These are phyloP conservation scores for Stratiomys singularior DNA, from an alignment of 2,888 invertebrate genomes.

Conservation along the genomic window DNA sequence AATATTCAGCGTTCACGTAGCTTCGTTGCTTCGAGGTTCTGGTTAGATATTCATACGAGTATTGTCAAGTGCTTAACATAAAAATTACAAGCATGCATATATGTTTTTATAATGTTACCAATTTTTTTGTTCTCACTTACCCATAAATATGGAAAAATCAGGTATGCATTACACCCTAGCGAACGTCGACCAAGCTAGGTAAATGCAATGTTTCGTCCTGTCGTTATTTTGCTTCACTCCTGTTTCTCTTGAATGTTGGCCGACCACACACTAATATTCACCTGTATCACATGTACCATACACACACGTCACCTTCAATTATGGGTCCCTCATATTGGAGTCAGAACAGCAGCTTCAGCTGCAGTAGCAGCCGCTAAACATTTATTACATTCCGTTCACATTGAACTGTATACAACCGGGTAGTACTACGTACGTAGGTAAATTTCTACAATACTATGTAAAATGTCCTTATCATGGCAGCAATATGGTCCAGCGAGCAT, in stretches of 20 bases:
- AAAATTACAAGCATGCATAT: not conserved
- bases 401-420: too few relatives aligned
- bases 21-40: conserved; percentile 14
- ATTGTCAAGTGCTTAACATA: not conserved
- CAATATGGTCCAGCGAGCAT: conserved; percentile 36
- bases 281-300: not conserved
- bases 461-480: conserved; percentile 26
- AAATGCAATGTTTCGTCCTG: not conserved
- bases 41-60: not conserved
- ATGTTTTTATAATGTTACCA: not conserved
- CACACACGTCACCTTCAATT: conserved; percentile 42
- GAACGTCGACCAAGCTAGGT: not conserved
- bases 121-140: conserved; percentile 16
- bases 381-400: too few relatives aligned
- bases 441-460: not conserved
- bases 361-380: too few relatives aligned
- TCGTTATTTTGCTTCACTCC: not conserved
- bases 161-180: not conserved
- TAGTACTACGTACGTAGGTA: too few relatives aligned
- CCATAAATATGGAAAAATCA: conserved; percentile 9
- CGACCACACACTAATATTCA: conserved; percentile 23
- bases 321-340: not conserved
- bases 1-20: too few relatives aligned
- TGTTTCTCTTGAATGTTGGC: conserved; percentile 4
- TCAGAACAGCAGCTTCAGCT: too few relatives aligned